These are phyloP conservation scores for Mycteria americana DNA, from an alignment of 2,797 vertebrate species.

Conservation along the genomic window DNA sequence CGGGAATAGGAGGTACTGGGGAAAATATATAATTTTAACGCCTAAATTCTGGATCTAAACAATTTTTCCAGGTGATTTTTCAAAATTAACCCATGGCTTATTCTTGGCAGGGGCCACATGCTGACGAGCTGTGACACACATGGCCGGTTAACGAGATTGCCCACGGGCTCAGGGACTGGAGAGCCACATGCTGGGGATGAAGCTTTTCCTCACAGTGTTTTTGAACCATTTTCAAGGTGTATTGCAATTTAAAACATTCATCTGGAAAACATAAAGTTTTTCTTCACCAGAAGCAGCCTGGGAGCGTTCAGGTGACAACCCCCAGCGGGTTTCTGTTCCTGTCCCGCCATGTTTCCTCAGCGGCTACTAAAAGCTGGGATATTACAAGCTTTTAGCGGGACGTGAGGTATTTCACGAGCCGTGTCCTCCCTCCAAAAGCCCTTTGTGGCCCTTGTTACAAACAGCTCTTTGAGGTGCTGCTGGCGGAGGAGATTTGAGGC, in stretches of 20 bases:
- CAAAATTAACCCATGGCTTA: background rate
- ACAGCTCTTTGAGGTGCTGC: too few relatives aligned
- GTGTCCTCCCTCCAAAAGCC: fast-evolving
- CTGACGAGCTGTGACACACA: fast-evolving
- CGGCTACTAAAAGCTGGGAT: background rate
- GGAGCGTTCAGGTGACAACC: fast-evolving
- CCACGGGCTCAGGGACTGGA: fast-evolving
- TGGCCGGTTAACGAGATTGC: background rate
- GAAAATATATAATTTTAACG: background rate
- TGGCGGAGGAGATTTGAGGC: background rate
- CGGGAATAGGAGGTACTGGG: fast-evolving
- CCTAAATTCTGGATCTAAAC: background rate
- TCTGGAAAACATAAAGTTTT: background rate
- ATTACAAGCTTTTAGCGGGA: fast-evolving
- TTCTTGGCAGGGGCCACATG: too few relatives aligned
- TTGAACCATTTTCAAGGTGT: background rate
- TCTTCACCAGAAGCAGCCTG: fast-evolving
- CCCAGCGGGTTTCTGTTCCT: background rate
- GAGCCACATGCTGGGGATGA: fast-evolving
- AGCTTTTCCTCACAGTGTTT: background rate
- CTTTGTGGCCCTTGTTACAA: background rate
- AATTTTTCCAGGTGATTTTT: background rate
- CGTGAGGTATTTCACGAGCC: background rate
- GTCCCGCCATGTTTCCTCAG: fast-evolving
- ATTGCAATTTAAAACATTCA: background rate